Conservation (phyloP, 2,113 vertebrate species). For the Stigmatopora nigra region DNA sequence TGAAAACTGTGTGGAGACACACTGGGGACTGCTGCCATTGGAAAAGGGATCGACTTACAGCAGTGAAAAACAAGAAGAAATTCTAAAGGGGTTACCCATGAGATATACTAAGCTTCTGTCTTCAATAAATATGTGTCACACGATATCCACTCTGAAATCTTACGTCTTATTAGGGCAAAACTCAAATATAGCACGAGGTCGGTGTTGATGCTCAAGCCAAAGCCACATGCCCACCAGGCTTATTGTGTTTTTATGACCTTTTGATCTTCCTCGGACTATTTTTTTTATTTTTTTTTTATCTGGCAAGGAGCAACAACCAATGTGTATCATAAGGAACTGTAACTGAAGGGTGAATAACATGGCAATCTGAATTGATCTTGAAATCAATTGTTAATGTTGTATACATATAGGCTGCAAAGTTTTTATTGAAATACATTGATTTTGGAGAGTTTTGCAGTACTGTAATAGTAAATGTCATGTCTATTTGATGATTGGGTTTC, state of each 20-base stretch:
- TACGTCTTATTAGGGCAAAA: constrained; percentile 69
- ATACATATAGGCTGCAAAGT: neutral
- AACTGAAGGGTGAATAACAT: constrained; percentile 44
- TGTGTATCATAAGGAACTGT: constrained; percentile 37
- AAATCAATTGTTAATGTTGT: constrained; percentile 17
- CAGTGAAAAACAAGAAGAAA: constrained; percentile 47
- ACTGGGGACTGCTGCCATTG: constrained; percentile 22
- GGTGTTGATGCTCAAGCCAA: constrained; percentile 45
- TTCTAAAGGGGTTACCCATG: constrained; percentile 52
- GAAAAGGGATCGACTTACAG: constrained; percentile 29
- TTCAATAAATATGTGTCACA: constrained; percentile 56
- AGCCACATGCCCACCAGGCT: constrained; percentile 50
- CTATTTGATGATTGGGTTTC: neutral
- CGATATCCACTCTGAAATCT: constrained; percentile 54
- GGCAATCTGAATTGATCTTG: constrained; percentile 5
- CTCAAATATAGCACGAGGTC: constrained; percentile 65
- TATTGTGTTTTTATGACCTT: constrained; percentile 60
- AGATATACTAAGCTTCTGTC: constrained; percentile 57
- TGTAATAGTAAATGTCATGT: neutral
- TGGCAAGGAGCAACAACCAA: constrained; percentile 52
- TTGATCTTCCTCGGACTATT: constrained; percentile 48
- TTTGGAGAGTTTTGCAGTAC: neutral
- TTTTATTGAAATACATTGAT: too few species aligned
- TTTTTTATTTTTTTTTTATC: constrained; percentile 31
- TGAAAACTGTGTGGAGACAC: constrained; percentile 4